Evolutionary conservation across 2,113 vertebrate genomes (phyloP).

Genomic region (Ameiurus melas): DNA sequence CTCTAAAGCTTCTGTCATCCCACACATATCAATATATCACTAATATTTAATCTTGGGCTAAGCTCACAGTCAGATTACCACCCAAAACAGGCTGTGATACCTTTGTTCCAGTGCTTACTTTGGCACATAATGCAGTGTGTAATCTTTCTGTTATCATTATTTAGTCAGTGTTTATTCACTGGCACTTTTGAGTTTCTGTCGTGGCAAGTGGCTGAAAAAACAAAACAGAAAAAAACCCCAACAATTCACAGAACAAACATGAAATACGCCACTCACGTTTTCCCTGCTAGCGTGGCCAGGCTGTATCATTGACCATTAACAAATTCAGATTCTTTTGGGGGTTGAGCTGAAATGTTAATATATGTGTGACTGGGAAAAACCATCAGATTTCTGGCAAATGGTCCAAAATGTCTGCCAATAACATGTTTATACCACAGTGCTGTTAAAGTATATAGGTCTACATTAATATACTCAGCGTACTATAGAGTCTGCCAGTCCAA

Average conservation of each 20-base stretch:
- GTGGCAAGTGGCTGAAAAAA: neutral
- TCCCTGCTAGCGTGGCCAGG: slow-evolving; percentile 66
- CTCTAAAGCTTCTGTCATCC: neutral
- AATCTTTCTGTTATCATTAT: slow-evolving; percentile 20
- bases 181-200: slow-evolving; percentile 24
- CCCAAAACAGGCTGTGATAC: slow-evolving; percentile 6
- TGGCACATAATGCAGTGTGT: slow-evolving; percentile 9
- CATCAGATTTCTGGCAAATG: neutral
- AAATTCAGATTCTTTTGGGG: neutral
- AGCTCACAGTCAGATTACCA: neutral
- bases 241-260: slow-evolving; percentile 66
- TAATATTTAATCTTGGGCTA: neutral
- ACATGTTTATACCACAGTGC: neutral
- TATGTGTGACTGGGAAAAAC: neutral
- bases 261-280: slow-evolving; percentile 64
- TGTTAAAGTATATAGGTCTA: neutral
- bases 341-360: neutral
- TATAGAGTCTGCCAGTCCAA: too few relatives aligned
- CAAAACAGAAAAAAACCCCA: neutral
- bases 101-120: neutral
- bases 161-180: slow-evolving; percentile 30
- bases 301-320: slow-evolving; percentile 60
- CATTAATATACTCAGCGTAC: neutral
- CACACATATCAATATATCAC: slow-evolving; percentile 9
- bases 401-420: neutral